These are phyloP conservation scores for Erebia epiphron DNA, from an alignment of 2,888 invertebrate genomes.

Conservation along the genomic window DNA sequence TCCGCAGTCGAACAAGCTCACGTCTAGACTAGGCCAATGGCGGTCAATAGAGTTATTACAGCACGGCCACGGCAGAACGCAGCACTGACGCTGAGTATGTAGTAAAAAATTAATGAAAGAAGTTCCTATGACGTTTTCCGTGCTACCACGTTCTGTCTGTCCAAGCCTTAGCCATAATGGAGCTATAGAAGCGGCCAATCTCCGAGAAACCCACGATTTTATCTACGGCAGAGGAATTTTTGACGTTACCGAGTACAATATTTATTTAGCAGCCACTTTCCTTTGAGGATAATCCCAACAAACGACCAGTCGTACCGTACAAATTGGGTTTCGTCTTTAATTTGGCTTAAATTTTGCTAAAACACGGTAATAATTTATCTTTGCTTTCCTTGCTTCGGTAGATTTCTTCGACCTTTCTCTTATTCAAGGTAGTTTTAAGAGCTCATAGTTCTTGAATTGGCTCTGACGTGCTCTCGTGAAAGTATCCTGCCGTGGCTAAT, in stretches of 20 bases:
- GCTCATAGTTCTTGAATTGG: too few relatives aligned
- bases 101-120: too few relatives aligned
- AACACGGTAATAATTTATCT: slow-evolving; percentile 10
- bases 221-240: slow-evolving; percentile 46
- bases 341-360: slow-evolving; percentile 20
- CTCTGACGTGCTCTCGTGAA: too few relatives aligned
- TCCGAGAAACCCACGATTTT: slow-evolving; percentile 48
- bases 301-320: slow-evolving; percentile 17
- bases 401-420: neutral
- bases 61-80: too few relatives aligned
- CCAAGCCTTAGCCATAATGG: slow-evolving; percentile 56
- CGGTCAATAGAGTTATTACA: too few relatives aligned
- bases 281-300: slow-evolving; percentile 18
- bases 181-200: slow-evolving; percentile 57
- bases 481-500: too few relatives aligned
- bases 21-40: too few relatives aligned
- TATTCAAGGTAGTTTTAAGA: neutral
- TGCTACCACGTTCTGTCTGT: neutral
- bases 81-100: too few relatives aligned
- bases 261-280: slow-evolving; percentile 29
- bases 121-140: too few relatives aligned
- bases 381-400: neutral
- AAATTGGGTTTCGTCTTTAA: slow-evolving; percentile 25
- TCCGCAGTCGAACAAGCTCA: too few relatives aligned
- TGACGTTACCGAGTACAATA: slow-evolving; percentile 38